These are phyloP conservation scores for Caracal caracal DNA, from an alignment of 2,113 vertebrate genomes.

Conservation along the genomic window DNA sequence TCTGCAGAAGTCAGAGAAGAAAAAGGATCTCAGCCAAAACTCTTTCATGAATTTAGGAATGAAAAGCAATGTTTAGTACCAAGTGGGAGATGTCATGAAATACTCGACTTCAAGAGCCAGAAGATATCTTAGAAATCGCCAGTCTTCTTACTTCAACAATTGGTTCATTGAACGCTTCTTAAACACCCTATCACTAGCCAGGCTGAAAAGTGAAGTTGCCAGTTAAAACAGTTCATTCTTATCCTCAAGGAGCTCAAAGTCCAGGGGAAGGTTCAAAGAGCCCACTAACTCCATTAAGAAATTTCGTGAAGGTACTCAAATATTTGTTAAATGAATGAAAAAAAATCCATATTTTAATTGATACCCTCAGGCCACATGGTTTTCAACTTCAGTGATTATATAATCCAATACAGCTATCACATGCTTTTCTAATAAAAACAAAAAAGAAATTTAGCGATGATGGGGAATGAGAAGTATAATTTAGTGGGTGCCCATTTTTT, in stretches of 20 bases:
- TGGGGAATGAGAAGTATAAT: neutral
- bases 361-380: neutral
- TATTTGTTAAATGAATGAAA: conserved; percentile 9
- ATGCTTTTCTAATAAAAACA: conserved; percentile 54
- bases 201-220: neutral
- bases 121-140: neutral
- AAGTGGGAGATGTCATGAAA: conserved; percentile 52
- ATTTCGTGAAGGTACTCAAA: neutral
- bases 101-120: conserved; percentile 22
- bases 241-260: neutral
- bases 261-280: neutral
- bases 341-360: neutral
- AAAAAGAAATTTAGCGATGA: neutral
- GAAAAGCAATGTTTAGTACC: conserved; percentile 51
- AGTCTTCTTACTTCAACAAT: neutral
- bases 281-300: neutral
- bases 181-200: neutral
- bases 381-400: conserved; percentile 42
- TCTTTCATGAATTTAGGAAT: conserved; percentile 60
- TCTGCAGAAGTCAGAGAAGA: conserved; percentile 49
- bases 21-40: conserved; percentile 43
- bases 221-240: conserved; percentile 1
- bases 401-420: neutral
- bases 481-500: neutral
- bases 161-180: neutral